phyloP scores from a whole-genome alignment of 37 sponge, comb jelly and placozoan genomes.

The Ephydatia muelleri region DNA sequence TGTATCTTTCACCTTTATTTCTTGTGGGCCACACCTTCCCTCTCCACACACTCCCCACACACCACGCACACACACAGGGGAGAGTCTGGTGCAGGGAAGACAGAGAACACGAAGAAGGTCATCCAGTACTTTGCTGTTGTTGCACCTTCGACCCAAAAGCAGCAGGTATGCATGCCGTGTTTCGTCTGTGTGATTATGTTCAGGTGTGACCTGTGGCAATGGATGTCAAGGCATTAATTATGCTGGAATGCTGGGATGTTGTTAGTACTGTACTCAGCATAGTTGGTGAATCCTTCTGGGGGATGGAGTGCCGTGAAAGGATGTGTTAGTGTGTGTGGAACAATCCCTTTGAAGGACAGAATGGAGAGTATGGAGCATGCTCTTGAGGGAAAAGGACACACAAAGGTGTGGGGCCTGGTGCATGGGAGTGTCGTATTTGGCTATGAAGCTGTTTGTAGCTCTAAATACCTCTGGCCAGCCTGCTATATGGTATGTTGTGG shows the following conservation, averaged over 20 bases:
- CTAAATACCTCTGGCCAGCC: neutral
- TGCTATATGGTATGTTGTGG: no score
- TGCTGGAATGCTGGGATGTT: neutral
- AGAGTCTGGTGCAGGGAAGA: conserved; percentile 99
- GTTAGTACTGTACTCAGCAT: neutral
- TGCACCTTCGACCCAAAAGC: conserved; percentile 62
- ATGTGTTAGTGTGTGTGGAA: conserved; percentile 1
- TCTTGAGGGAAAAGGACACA: no score
- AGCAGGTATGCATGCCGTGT: conserved; percentile 10
- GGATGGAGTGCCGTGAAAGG: neutral
- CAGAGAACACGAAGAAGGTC: conserved; percentile 99
- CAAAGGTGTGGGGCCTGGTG: no score
- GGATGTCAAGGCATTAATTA: no score
- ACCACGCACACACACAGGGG: conserved; percentile 55
- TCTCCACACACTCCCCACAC: neutral
- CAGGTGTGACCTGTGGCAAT: no score
- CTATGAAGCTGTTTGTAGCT: no score
- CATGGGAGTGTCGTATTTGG: no score
- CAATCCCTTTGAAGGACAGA: no score
- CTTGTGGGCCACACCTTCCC: neutral
- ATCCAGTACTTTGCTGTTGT: conserved; percentile 98
- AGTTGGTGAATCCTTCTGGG: neutral
- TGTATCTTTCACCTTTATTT: neutral
- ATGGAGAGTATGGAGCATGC: no score
- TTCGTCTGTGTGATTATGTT: no score